Base-by-base conservation (phyloP, 2,888 invertebrate species). In the Drosophila trichaetosa region DNA sequence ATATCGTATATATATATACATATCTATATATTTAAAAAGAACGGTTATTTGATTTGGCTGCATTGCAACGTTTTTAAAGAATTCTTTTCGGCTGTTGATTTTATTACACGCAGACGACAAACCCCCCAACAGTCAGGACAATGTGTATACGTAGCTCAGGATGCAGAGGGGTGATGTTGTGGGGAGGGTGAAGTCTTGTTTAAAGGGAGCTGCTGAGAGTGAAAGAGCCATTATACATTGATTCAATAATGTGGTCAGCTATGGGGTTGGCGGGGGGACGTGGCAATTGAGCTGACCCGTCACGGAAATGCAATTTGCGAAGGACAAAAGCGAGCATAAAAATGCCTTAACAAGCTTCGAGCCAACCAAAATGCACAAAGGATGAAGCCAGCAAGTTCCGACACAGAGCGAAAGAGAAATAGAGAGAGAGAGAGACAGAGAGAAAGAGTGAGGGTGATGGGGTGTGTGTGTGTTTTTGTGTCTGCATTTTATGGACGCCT, bases 231-330 rank as follows among this genome's bases (percentile, higher is more conserved):
- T 73, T 73, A 79, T 71, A 81, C 73, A 75, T 82, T 86, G 86
- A 87, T 90, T 90, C 81, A 88, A 89, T 89, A 90, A 88, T 69
- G 85, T 76, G 82, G 73, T 68, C 83, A 65, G 48, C 42, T 10
- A 16, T 1, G 46, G 13, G 51, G 21, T 34, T 1, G 21, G 13
- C 0, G 53, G 16, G 40, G 24, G 18, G 29, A 36, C 18, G n/a
- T 31, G 38, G 29, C 31, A 27, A 40, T 27, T 34, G 16, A 8
- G 42, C 65, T 82, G 76, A 76, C 86, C 83, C 78, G 74, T 69
- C 78, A 75, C 82, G 91, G 85, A 91, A 91, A 91, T 91, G 91
- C 91, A 91, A 91, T 91, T 91, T 91, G 73, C 69, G 62, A 80
- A 56, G 63, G 59, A 80, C 71, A 77, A 71, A 84, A 84, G 71